These are phyloP conservation scores for Australoheros scitulus DNA, from an alignment of 2,113 vertebrate genomes.

Conservation along the genomic window DNA sequence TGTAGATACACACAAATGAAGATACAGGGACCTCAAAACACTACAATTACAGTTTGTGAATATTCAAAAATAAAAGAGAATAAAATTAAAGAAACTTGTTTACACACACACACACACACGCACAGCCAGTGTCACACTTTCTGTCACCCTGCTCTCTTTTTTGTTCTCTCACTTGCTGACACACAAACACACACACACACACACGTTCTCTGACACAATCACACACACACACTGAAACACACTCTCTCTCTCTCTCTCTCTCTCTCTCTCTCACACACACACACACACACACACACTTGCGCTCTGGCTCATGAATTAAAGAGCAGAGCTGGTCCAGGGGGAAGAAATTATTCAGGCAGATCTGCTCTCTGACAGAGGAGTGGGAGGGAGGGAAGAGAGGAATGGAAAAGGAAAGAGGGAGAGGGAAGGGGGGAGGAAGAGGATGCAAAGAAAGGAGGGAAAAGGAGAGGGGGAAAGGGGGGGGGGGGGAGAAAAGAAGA, in stretches of 20 bases:
- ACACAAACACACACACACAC: constrained; percentile 59
- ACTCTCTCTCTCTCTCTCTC: accelerated
- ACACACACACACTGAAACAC: neutral
- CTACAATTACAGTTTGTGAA: constrained; percentile 49
- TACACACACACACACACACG: constrained; percentile 40
- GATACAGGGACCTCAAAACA: constrained; percentile 21
- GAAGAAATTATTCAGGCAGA: constrained; percentile 79
- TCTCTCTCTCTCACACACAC: neutral
- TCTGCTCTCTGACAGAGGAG: constrained; percentile 76
- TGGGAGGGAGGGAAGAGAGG: constrained; percentile 48
- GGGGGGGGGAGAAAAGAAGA: constrained; percentile 27
- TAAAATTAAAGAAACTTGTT: constrained; percentile 19
- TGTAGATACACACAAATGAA: neutral
- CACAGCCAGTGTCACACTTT: constrained; percentile 54
- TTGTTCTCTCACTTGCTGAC: constrained; percentile 65
- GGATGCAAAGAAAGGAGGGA: neutral
- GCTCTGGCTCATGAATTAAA: constrained; percentile 76
- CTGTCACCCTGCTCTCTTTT: constrained; percentile 59
- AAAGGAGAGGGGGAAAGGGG: constrained; percentile 11
- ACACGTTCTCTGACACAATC: constrained; percentile 24
- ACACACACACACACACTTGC: constrained; percentile 23
- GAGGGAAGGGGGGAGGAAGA: neutral
- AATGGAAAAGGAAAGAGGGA: constrained; percentile 4
- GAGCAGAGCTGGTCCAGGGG: constrained; percentile 77
- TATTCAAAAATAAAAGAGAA: neutral